These are phyloP conservation scores for Hypena proboscidalis DNA, from an alignment of 2,888 invertebrate genomes.

Conservation along the genomic window DNA sequence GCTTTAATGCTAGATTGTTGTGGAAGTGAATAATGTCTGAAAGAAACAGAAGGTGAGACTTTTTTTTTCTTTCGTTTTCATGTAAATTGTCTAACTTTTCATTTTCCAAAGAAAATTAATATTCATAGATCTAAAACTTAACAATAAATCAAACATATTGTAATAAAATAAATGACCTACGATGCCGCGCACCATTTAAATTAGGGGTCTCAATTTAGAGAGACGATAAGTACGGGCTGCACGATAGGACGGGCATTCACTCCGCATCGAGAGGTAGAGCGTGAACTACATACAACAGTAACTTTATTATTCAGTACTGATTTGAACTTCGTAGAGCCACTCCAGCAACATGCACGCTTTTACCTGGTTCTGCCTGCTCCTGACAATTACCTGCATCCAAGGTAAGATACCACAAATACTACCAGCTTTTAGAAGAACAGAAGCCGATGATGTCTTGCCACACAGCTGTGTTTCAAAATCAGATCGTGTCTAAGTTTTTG, in stretches of 20 bases:
- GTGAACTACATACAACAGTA: conserved; percentile 41
- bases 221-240: conserved; percentile 51
- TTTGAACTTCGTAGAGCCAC: conserved; percentile 40
- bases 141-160: conserved; percentile 32
- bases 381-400: conserved; percentile 46
- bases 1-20: too few relatives aligned
- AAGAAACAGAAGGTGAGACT: too few relatives aligned
- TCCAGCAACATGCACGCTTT: conserved; percentile 34
- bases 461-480: too few relatives aligned
- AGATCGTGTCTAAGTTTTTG: too few relatives aligned
- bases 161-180: too few relatives aligned
- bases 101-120: not conserved
- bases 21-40: too few relatives aligned
- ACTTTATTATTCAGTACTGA: conserved; percentile 51
- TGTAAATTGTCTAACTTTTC: too few relatives aligned
- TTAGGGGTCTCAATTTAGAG: conserved; percentile 53
- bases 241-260: conserved; percentile 74
- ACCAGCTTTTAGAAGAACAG: not conserved
- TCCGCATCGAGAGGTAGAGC: conserved; percentile 59
- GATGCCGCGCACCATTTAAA: too few relatives aligned
- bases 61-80: too few relatives aligned
- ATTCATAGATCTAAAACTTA: conserved; percentile 11
- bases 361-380: conserved; percentile 41
- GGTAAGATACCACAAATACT: conserved; percentile 50
- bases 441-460: too few relatives aligned